Base-by-base conservation (phyloP, 2,113 vertebrate genomes). In the Marmota flaviventris region DNA sequence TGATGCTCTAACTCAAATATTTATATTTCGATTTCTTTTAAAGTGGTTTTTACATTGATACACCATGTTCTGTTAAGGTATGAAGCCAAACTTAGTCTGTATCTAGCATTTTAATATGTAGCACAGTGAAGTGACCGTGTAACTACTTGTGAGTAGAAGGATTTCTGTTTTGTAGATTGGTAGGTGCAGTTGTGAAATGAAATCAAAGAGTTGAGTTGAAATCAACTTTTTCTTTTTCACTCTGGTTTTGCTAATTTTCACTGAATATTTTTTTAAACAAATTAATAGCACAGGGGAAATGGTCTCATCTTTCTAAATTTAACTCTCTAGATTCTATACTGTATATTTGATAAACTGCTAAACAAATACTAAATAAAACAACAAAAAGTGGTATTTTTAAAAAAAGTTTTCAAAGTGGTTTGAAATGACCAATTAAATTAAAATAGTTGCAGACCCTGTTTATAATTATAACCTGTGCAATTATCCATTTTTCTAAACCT, bases 211-310 rank as follows among this genome's bases (percentile, higher is more conserved):
- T 24, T 45, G 51, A 67, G 12, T 75, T 93, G 17, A 73, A 96
- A 70, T 34, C 76, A 13, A 53, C 24, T 91, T 85, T 89, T 67
- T 48, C 69, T 42, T 61, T 84, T 92, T 37, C n/a, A 37, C 4
- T 86, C 22, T 84, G 27, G 24, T 83, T 95, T 89, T 76, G 69
- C 22, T 89, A 53, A 56, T 34, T 79, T 95, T 82, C 79, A 98
- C 84, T 90, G 77, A 91, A 93, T 96, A 86, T 56, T 97, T 92
- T 51, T 91, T 85, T 42, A 73, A 84, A 25, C 37, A 97, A 89
- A 83, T 91, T 93, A 95, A 86, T 96, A 95, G 48, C 96, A 94
- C 75, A 39, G 61, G 91, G 87, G 92, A 96, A 91, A 90, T 83
- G 73, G 37, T 79, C 48, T 82, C 67, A 24, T 34, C 7, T 93